A percentile compares a stretch with the other conserved stretches of the same genome.
Evolutionary conservation across 2,113 vertebrate genomes (phyloP).

Genomic region (Tachycineta bicolor): DNA sequence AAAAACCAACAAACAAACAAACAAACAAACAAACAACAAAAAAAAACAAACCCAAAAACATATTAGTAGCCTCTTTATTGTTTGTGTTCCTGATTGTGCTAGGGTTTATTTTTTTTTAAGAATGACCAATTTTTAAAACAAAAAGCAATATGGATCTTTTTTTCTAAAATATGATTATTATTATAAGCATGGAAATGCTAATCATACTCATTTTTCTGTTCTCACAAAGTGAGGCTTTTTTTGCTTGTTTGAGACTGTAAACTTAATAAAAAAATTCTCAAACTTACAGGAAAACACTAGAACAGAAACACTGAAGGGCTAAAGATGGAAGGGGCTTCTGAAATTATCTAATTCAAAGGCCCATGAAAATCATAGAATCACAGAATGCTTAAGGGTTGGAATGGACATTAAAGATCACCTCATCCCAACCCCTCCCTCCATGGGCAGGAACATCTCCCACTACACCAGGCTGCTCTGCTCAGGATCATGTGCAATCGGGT

Average conservation of each 20-base stretch:
- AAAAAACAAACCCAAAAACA: no score
- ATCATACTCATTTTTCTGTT: not conserved
- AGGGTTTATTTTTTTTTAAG: not conserved
- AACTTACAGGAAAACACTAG: not conserved
- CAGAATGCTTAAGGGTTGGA: not conserved
- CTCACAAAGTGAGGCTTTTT: not conserved
- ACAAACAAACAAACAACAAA: no score
- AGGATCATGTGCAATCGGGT: not conserved
- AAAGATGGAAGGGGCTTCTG: not conserved
- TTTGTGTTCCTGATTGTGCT: not conserved
- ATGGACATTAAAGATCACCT: not conserved
- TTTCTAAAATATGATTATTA: not conserved
- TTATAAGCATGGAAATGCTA: not conserved
- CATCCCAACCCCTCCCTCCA: not conserved
- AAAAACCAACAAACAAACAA: no score
- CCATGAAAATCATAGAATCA: not conserved
- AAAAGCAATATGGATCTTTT: not conserved
- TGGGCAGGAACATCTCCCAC: not conserved
- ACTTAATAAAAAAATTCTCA: not conserved
- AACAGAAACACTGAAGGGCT: not conserved
- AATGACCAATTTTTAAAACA: not conserved
- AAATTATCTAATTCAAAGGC: not conserved
- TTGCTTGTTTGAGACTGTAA: not conserved
- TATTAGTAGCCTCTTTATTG: not conserved
- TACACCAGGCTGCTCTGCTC: not conserved